Base-by-base conservation (phyloP, 2,888 invertebrate species). In the Chesias legatella region DNA sequence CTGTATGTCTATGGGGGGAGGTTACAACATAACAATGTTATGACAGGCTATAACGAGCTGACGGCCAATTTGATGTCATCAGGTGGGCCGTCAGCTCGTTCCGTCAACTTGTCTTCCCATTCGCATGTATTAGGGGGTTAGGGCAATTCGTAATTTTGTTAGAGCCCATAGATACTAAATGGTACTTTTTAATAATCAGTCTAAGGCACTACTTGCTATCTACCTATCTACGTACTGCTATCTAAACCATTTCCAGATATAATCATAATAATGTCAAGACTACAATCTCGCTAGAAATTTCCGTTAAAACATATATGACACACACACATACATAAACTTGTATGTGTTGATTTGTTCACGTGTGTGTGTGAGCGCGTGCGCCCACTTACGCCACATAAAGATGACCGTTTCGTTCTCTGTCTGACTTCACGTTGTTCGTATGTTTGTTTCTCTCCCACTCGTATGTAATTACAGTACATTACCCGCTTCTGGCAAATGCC, bases 241-340 rank as follows among this genome's bases (percentile, higher is more conserved):
- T 11, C 37, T 8, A 29, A 48, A 42, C 53, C 58, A 67, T 64
- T 67, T 63, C 43, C 38, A 60, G 68, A 73, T 73, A 37, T 34
- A 56, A 71, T 66, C 67, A 48, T 59, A 56, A 51, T 63, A 60
- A 68, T 76, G 76, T 76, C 79, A 73, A 67, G 63, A 60, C 54
- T 50, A 48, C 60, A 63, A 71, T 76, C 72, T 58, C 56, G 58
- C 73, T 75, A 79, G 79, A 81, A 78, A 74, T 74, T 79, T 81
- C 83, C 79, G 77, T 76, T 77, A 71, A 66, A 57, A 55, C 52
- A 55, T 52, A 55, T 48, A 52, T 44, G 57, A 59, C 48, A 45
- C 36, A 46, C 43, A 31, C 54, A 45, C 52, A 53, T 17, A 5
- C 47, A 46, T 42, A 38, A 51, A 50, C 43, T 11, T 27, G 20